Evolutionary conservation across 2,888 invertebrate genomes (phyloP).

Genomic region (Marronus borbonicus): DNA sequence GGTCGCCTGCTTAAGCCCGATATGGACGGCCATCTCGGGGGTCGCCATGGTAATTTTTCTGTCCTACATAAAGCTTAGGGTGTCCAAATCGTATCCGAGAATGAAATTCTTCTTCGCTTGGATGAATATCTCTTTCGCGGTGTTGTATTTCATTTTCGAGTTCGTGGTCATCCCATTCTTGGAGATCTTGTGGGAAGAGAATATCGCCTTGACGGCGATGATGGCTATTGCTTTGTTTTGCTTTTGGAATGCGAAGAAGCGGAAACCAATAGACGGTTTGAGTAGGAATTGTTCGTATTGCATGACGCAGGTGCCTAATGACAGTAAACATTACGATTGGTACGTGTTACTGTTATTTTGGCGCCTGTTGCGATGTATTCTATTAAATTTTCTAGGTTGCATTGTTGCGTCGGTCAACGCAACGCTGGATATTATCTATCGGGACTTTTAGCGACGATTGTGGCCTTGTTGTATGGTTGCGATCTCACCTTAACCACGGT

Average conservation of each 20-base stretch:
- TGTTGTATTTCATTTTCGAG: constrained; percentile 81
- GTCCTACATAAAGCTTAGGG: constrained; percentile 45
- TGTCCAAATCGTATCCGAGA: constrained; percentile 63
- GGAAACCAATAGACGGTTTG: constrained; percentile 59
- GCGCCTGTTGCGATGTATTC: constrained; percentile 58
- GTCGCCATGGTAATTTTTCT: constrained; percentile 63
- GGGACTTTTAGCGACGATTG: constrained; percentile 78
- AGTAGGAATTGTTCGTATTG: constrained; percentile 60
- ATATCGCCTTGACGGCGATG: constrained; percentile 73
- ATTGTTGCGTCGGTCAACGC: constrained; percentile 86
- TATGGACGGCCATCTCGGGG: constrained; percentile 66
- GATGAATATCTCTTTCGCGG: constrained; percentile 79
- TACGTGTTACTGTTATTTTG: not conserved
- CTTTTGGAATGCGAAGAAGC: constrained; percentile 67
- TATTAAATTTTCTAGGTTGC: constrained; percentile 75
- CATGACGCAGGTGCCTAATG: constrained; percentile 81
- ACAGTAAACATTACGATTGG: constrained; percentile 48
- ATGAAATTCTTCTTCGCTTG: constrained; percentile 85
- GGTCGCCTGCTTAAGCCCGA: constrained; percentile 71
- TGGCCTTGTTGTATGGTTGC: constrained; percentile 81
- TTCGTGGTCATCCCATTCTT: constrained; percentile 79
- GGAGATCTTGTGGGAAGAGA: constrained; percentile 81
- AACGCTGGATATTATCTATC: constrained; percentile 85
- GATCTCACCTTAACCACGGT: constrained; percentile 90
- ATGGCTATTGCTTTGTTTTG: constrained; percentile 70